Evolutionary conservation across 2,113 vertebrate species (phyloP), one percentile per base, ranked within the genome.

Genomic region (Stegastes partitus): DNA sequence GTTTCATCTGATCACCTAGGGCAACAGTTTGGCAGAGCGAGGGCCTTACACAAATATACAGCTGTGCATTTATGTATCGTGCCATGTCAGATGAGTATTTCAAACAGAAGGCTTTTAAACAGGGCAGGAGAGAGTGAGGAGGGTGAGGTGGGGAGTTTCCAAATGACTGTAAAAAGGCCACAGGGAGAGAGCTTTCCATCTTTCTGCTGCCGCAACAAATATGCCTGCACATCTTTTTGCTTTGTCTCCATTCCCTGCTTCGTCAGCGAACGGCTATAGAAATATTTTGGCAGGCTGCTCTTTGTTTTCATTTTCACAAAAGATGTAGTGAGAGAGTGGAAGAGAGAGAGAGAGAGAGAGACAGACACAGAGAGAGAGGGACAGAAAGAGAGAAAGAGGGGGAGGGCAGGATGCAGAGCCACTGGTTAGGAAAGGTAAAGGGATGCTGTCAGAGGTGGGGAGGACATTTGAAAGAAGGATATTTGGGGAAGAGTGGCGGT

Each of bases 241-340:
- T 93, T 94, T 93, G 92, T 93, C 92, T 92, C 87, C 37, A 1
- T 67, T 78, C 87, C 44, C 84, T 92, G 92, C 92, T 91, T 93
- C 78, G 91, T 94, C 92, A 94, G 93, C 91, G 79, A 90, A 86
- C 82, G 39, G 91, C 93, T 91, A 92, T 92, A 92, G 92, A 94
- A 93, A 93, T 93, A 94, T 94, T 93, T 92, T 94, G 92, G 91
- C 91, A 93, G 89, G 84, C 88, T 66, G 82, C 76, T 88, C 92
- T 91, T 93, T 94, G 93, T 94, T 94, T 94, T 94, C 92, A 87
- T 93, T 92, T 93, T 87, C 88, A 93, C 93, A 93, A 92, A 93
- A 93, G 90, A 93, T 89, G 88, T 84, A 85, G 81, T 39, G 82
- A 79, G 73, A 11, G 77, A 70, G 74, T 44, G 85, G 77, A 64